Evolutionary conservation across 2,113 vertebrate species (phyloP).

Genomic region (Stercorarius parasiticus): DNA sequence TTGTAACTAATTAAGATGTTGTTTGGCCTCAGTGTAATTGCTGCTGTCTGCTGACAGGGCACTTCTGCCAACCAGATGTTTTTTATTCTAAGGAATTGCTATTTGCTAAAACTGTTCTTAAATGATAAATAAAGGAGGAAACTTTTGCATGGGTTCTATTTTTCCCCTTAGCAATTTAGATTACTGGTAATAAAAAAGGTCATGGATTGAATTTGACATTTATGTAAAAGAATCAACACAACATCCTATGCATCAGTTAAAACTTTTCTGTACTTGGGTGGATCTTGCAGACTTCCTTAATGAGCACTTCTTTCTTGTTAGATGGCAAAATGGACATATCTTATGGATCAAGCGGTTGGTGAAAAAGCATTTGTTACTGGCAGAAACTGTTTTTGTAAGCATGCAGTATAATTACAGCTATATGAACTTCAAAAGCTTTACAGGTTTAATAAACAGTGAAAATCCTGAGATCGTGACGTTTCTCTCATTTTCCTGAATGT

Average conservation of each 20-base stretch:
- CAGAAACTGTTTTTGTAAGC: neutral
- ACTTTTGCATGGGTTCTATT: conserved; percentile 17
- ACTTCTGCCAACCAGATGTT: conserved; percentile 67
- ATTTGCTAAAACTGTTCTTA: conserved; percentile 54
- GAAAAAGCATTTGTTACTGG: neutral
- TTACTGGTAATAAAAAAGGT: neutral
- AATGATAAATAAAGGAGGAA: conserved; percentile 52
- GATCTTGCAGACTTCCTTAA: neutral
- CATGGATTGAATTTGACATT: neutral
- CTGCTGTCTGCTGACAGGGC: conserved; percentile 65
- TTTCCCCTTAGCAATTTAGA: neutral
- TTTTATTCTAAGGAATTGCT: conserved; percentile 43
- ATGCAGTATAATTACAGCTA: neutral
- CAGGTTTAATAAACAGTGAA: neutral
- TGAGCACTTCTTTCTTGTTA: neutral
- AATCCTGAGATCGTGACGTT: neutral
- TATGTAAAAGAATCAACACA: neutral
- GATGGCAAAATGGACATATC: neutral
- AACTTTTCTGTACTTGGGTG: neutral
- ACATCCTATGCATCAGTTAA: neutral
- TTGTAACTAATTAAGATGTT: conserved; percentile 64
- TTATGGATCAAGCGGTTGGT: neutral
- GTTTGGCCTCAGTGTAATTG: conserved; percentile 61
- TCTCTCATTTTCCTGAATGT: neutral
- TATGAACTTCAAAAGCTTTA: neutral